A percentile compares a stretch with the other conserved stretches of the same genome.
These are phyloP conservation scores for Hydrochoerus hydrochaeris DNA, from an alignment of 2,113 vertebrate genomes.

Conservation along the genomic window DNA sequence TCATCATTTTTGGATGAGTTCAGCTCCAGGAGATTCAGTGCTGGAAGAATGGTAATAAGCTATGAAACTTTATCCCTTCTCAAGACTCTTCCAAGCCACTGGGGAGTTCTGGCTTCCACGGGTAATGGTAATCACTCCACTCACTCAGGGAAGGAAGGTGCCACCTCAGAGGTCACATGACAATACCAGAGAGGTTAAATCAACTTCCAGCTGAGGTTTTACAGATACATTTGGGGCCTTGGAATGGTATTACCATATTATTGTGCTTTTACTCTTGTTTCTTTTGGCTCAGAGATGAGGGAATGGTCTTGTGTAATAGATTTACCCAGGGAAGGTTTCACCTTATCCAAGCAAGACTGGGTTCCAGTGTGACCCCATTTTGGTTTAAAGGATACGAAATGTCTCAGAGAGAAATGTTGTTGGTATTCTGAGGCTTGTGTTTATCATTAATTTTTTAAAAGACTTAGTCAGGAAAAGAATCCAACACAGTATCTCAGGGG, in stretches of 20 bases:
- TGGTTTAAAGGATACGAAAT: constrained; percentile 62
- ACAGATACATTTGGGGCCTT: constrained; percentile 80
- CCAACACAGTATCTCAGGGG: constrained; percentile 68
- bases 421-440: constrained; percentile 73
- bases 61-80: constrained; percentile 79
- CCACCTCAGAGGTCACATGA: constrained; percentile 76
- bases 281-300: constrained; percentile 72
- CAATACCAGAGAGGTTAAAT: constrained; percentile 79
- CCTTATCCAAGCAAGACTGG: constrained; percentile 61
- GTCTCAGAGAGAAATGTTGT: constrained; percentile 69
- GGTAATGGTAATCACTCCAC: constrained; percentile 71
- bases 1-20: constrained; percentile 78
- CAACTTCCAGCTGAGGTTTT: constrained; percentile 82
- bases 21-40: constrained; percentile 74
- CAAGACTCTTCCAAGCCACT: constrained; percentile 73
- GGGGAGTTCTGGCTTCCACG: constrained; percentile 72
- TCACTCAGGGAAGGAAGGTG: constrained; percentile 78
- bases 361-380: constrained; percentile 37
- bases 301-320: constrained; percentile 73
- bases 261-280: constrained; percentile 79
- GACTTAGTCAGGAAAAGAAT: constrained; percentile 68
- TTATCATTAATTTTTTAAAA: constrained; percentile 80
- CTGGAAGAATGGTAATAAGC: constrained; percentile 79
- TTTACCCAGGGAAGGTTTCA: constrained; percentile 72
- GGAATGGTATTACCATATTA: constrained; percentile 82